Conservation (phyloP, 2,797 vertebrate genomes). For the Sphaeramia orbicularis region DNA sequence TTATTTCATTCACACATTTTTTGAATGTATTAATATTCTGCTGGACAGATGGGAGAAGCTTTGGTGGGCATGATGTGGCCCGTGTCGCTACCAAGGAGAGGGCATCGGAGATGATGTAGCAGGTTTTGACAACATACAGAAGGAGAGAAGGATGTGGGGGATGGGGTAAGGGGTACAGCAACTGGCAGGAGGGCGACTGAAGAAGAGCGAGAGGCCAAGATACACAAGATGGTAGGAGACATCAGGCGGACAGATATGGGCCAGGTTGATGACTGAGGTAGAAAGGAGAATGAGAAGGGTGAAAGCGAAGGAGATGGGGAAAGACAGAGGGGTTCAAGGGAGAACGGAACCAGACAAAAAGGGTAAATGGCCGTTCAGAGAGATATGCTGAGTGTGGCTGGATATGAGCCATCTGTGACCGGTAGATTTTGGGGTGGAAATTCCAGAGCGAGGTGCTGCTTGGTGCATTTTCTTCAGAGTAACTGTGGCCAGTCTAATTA, state of each 20-base stretch:
- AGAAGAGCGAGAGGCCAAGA: constrained; percentile 63
- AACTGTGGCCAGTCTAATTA: neutral
- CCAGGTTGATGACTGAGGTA: constrained; percentile 68
- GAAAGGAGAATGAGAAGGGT: constrained; percentile 23
- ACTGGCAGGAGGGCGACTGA: constrained; percentile 64
- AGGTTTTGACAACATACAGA: constrained; percentile 65
- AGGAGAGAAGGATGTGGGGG: constrained; percentile 29
- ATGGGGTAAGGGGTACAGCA: constrained; percentile 35
- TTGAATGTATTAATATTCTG: too few species aligned
- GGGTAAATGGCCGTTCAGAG: constrained; percentile 45
- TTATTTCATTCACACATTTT: too few species aligned
- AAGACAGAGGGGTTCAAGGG: constrained; percentile 44
- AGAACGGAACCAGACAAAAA: constrained; percentile 51
- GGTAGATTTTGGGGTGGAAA: constrained; percentile 1
- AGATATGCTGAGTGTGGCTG: constrained; percentile 41
- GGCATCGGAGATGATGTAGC: constrained; percentile 39
- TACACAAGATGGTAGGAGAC: constrained; percentile 70
- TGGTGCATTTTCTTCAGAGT: neutral
- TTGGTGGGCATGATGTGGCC: constrained; percentile 13
- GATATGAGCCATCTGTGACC: constrained; percentile 20
- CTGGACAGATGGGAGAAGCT: too few species aligned
- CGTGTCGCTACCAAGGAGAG: constrained; percentile 23
- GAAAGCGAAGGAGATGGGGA: constrained; percentile 28
- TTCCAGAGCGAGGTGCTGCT: neutral
- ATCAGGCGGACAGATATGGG: constrained; percentile 69